Conservation (phyloP, 2,113 vertebrate genomes). For the Hydrolagus affinis region DNA sequence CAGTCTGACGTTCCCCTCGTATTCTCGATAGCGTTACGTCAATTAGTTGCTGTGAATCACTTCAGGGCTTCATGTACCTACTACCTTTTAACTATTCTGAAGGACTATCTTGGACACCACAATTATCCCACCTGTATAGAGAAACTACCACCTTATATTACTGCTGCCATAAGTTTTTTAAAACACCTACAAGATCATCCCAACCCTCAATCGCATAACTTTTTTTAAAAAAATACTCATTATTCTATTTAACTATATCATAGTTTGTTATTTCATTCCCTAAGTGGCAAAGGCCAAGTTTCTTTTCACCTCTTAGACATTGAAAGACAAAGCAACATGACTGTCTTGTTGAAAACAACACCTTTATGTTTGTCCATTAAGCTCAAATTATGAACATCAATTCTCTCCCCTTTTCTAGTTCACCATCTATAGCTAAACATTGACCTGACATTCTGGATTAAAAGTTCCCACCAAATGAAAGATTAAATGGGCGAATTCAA, state of each 20-base stretch:
- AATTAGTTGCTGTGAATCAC: neutral
- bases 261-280: neutral
- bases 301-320: neutral
- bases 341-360: neutral
- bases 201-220: neutral
- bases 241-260: no score
- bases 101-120: neutral
- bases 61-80: neutral
- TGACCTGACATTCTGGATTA: neutral
- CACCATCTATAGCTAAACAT: neutral
- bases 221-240: neutral
- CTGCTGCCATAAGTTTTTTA: neutral
- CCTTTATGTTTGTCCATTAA: neutral
- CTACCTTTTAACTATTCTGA: neutral
- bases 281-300: neutral
- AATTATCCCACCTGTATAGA: neutral
- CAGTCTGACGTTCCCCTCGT: neutral
- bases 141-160: no score
- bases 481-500: slow-evolving; percentile 25
- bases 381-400: neutral
- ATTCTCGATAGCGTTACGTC: neutral
- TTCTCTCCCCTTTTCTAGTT: neutral
- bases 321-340: neutral
- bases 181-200: neutral
- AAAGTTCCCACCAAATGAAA: neutral